phyloP scores from a whole-genome alignment of 2,888 invertebrate genomes.

The Oscheius sp. region DNA sequence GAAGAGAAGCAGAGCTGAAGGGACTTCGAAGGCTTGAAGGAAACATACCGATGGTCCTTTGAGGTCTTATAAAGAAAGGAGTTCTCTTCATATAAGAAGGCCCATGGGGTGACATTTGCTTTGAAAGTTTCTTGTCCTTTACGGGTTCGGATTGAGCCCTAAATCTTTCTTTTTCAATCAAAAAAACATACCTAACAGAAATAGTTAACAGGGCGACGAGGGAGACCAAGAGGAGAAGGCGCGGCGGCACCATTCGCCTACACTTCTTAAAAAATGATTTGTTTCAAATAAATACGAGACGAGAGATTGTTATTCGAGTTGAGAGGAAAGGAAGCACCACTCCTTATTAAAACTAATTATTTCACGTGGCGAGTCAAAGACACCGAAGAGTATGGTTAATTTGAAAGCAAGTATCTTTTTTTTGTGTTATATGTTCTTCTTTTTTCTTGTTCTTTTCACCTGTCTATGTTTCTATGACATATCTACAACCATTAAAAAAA shows the following conservation, averaged over 20 bases:
- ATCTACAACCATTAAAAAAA: too few species aligned
- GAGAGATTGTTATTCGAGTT: too few species aligned
- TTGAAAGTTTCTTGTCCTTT: slow-evolving; percentile 32
- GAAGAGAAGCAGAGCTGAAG: slow-evolving; percentile 21
- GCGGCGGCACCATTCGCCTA: slow-evolving; percentile 26
- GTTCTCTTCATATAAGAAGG: slow-evolving; percentile 34
- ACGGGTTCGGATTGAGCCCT: slow-evolving; percentile 32
- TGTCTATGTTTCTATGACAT: too few species aligned
- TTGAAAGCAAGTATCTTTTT: too few species aligned
- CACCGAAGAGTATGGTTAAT: too few species aligned
- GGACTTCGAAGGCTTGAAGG: neutral
- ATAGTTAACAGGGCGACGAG: slow-evolving; percentile 20
- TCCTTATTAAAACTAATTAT: too few species aligned
- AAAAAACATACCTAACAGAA: slow-evolving; percentile 7
- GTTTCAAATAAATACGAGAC: too few species aligned
- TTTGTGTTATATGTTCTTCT: too few species aligned
- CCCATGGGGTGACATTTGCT: slow-evolving; percentile 28
- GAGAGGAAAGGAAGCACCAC: too few species aligned
- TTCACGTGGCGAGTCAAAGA: too few species aligned
- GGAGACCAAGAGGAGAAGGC: slow-evolving; percentile 25
- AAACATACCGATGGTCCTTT: slow-evolving; percentile 28
- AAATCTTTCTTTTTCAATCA: neutral
- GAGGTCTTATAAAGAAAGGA: slow-evolving; percentile 30
- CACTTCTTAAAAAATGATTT: slow-evolving; percentile 18
- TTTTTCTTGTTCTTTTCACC: too few species aligned